Evolutionary conservation across 2,113 vertebrate genomes (phyloP), one percentile per base, ranked within the genome.

Genomic region (Xiphias gladius): DNA sequence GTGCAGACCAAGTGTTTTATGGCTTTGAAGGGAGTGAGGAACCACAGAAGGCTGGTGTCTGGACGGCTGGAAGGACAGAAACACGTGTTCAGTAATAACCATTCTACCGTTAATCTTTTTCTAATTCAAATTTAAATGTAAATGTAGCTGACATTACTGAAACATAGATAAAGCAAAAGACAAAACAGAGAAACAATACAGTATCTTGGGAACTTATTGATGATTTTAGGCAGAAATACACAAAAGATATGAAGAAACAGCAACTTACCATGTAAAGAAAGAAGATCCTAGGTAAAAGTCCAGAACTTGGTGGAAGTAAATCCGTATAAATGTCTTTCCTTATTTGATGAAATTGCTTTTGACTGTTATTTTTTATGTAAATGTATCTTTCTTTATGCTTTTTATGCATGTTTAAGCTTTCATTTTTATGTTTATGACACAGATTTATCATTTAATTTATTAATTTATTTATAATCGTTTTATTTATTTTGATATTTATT

Each of bases 41-140:
- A 97, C 97, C 97, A 98, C 91, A 98, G 96, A 80, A 98, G 97
- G 58, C 97, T 96, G 0, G 95, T 98, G 94, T 98, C 97, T 0
- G 97, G 97, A 37, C 96, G 97, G 94, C 97, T 99, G 94, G 41
- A 91, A 76, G 72, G 70, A 86, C 58, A 83, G 61, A 88, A 80
- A 86, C 59, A 72, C 26, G 63, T 11, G 68, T 13, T 88, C 32
- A 89, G 61, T 80, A 52, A 52, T 43, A 74, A 57, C 14, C 5
- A 24, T 61, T 54, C 14, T 50, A n/a, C 19, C 32, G 10, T 39
- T 54, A 35, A 1, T 64, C n/a, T 69, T 30, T 64, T 43, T 43
- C 28, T 26, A 28, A 54, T 20, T 22, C 35, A 12, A 19, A 61
- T 50, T 43, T 26, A 19, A 67, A 57, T 48, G 2, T 52, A 24